These are phyloP conservation scores for Myxocyprinus asiaticus DNA, from an alignment of 2,113 vertebrate genomes.

Conservation along the genomic window DNA sequence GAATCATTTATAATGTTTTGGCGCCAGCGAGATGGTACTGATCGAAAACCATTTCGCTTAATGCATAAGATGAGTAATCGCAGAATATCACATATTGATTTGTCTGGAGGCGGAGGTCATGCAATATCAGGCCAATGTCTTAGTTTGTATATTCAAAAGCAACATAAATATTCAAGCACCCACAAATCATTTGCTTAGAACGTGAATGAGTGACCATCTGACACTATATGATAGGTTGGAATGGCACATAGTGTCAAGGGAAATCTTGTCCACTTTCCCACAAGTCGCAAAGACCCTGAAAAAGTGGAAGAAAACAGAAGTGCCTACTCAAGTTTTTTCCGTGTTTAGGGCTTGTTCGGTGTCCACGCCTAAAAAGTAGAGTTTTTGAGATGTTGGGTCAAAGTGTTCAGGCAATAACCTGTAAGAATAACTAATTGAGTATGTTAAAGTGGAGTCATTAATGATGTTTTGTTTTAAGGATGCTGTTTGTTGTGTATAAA, in stretches of 20 bases:
- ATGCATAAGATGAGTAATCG: background rate
- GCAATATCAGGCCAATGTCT: conserved; percentile 26
- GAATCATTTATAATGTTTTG: conserved; percentile 11
- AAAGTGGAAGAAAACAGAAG: conserved; percentile 64
- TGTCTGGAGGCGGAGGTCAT: conserved; percentile 8
- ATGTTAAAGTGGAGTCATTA: conserved; percentile 43
- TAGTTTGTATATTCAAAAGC: conserved; percentile 1
- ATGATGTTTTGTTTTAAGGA: conserved; percentile 60
- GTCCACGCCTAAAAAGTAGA: conserved; percentile 33
- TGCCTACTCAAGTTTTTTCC: conserved; percentile 68
- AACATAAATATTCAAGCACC: conserved; percentile 20
- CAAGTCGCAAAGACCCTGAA: background rate
- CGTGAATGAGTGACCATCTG: background rate
- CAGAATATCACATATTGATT: conserved; percentile 3
- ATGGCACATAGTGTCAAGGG: background rate
- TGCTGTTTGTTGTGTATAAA: conserved; percentile 51
- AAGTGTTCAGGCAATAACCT: conserved; percentile 46
- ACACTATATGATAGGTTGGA: conserved; percentile 44
- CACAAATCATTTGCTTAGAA: background rate
- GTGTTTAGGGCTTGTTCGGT: conserved; percentile 53
- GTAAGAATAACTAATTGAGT: conserved; percentile 33
- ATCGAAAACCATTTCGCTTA: conserved; percentile 29
- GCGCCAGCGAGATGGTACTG: conserved; percentile 15
- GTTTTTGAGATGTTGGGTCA: conserved; percentile 47
- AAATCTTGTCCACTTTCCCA: background rate